Evolutionary conservation across 2,888 invertebrate species (phyloP).

Genomic region (Neria commutata): DNA sequence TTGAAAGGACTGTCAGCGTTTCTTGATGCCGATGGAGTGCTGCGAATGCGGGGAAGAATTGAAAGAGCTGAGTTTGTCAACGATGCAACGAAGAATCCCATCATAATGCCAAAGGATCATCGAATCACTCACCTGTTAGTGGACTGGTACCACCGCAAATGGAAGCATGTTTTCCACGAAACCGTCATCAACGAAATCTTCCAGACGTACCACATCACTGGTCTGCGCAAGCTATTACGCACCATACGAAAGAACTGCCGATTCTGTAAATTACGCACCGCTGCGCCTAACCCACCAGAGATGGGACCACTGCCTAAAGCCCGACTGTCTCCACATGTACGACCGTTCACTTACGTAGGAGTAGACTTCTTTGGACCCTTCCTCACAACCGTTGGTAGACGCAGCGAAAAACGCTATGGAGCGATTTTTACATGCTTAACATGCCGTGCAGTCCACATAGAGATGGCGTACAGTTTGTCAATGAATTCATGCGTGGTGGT

Average conservation of each 20-base stretch:
- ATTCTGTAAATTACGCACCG: conserved; percentile 12
- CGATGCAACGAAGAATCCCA: too few relatives aligned
- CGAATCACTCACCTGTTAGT: conserved; percentile 19
- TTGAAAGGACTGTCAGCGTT: too few relatives aligned
- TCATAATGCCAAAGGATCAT: conserved; percentile 23
- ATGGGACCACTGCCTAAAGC: conserved; percentile 29
- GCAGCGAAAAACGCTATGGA: conserved; percentile 12
- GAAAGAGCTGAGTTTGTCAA: too few relatives aligned
- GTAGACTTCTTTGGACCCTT: conserved; percentile 29
- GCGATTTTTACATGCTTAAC: conserved; percentile 18
- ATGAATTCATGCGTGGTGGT: background rate
- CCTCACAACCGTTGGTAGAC: conserved; percentile 17
- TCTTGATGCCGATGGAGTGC: too few relatives aligned
- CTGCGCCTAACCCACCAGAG: conserved; percentile 21
- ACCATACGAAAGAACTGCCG: conserved; percentile 25
- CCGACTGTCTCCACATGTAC: conserved; percentile 22
- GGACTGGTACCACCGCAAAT: conserved; percentile 26
- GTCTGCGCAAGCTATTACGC: conserved; percentile 23
- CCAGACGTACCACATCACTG: conserved; percentile 16
- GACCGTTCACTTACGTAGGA: conserved; percentile 21
- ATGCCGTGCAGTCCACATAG: conserved; percentile 13
- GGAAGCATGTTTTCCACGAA: conserved; percentile 24
- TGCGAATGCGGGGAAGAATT: too few relatives aligned
- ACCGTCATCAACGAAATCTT: conserved; percentile 28
- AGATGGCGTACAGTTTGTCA: background rate